A percentile compares a stretch with the other conserved stretches of the same genome.
Evolutionary conservation across 1,140 invertebrate species (phyloP).

Genomic region (Lysiphlebus fabarum): DNA sequence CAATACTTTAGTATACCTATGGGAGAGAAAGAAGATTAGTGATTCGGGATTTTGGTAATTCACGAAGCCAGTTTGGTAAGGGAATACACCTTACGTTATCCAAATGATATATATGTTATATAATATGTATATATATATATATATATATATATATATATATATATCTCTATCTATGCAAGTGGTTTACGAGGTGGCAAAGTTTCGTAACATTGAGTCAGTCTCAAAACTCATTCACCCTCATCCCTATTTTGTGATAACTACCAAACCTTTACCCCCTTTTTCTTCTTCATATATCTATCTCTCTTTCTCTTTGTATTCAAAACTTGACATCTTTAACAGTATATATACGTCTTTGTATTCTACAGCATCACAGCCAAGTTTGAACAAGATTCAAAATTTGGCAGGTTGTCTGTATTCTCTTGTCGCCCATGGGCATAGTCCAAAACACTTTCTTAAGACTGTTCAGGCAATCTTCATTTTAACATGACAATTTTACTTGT

Average conservation of each 20-base stretch:
- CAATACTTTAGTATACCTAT: no score
- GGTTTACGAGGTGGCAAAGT: constrained; percentile 19
- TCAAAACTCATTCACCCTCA: background rate
- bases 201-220: constrained; percentile 14
- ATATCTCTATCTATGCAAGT: background rate
- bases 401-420: constrained; percentile 2
- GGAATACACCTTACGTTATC: background rate
- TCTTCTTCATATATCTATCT: no score
- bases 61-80: constrained; percentile 18
- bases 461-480: background rate
- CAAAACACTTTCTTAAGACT: background rate
- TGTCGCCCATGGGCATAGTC: constrained; percentile 1
- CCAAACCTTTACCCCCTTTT: background rate
- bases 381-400: background rate
- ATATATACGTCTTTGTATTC: no score
- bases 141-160: no score
- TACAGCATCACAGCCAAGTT: background rate
- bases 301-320: no score
- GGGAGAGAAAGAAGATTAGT: constrained; percentile 30
- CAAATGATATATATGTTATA: constrained; percentile 1
- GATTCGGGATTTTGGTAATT: constrained; percentile 33
- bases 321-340: no score
- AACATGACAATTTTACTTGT: constrained; percentile 3
- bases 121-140: no score
- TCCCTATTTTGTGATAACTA: background rate